Percentiles rank a stretch among this genome's conserved stretches.
These are phyloP conservation scores for Ophiodon elongatus DNA, from an alignment of 2,113 vertebrate genomes.

Conservation along the genomic window DNA sequence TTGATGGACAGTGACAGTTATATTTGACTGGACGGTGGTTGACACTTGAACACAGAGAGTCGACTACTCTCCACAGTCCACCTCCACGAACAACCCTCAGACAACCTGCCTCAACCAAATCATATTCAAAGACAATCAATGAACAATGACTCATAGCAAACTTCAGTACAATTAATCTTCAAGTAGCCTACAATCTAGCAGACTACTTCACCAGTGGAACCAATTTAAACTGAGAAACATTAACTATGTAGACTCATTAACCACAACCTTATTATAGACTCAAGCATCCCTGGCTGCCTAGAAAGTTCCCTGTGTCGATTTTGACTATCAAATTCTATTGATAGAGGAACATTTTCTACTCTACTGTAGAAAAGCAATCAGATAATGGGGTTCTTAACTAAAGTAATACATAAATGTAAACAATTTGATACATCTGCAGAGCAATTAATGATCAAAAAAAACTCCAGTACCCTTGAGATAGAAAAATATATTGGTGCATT, in stretches of 20 bases:
- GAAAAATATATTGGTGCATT: not conserved
- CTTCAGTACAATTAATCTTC: not conserved
- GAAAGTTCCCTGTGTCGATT: not conserved
- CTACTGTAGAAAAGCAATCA: not conserved
- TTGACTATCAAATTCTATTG: not conserved
- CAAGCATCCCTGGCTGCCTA: not conserved
- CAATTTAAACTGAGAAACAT: slow-evolving; percentile 18
- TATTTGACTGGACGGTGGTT: not conserved
- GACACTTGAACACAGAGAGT: not conserved
- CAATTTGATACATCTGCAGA: not conserved
- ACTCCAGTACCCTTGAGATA: not conserved
- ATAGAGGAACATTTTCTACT: no score
- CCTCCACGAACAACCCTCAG: not conserved
- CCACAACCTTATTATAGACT: slow-evolving; percentile 10
- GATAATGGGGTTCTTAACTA: not conserved
- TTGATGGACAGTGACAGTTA: not conserved
- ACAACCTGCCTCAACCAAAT: not conserved
- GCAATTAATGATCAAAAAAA: slow-evolving; percentile 17
- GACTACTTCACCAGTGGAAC: slow-evolving; percentile 1
- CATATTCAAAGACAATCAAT: not conserved
- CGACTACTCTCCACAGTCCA: no score
- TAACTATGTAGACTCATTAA: not conserved
- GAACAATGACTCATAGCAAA: not conserved
- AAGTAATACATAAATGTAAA: not conserved
- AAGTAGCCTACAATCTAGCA: not conserved